Conservation (phyloP, 2,888 invertebrate genomes). For the Caenorhabditis sp. region DNA sequence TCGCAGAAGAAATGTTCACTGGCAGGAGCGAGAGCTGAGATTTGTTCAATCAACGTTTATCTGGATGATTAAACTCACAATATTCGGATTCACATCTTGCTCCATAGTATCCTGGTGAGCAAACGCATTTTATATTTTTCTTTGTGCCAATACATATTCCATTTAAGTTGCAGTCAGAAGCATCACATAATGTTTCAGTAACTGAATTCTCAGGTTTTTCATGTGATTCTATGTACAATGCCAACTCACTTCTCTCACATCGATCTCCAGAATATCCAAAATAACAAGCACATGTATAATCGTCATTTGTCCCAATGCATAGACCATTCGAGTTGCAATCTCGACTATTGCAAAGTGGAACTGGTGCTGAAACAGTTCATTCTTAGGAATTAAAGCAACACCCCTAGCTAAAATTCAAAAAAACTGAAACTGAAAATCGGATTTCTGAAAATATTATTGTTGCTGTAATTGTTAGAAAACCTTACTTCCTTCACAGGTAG, state of each 20-base stretch:
- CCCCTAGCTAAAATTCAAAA: too few relatives aligned
- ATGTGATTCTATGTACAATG: not conserved
- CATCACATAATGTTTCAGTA: slow-evolving; percentile 56
- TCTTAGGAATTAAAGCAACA: too few relatives aligned
- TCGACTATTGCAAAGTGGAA: slow-evolving; percentile 51
- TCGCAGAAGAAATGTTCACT: slow-evolving; percentile 44
- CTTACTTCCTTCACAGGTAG: slow-evolving; percentile 48
- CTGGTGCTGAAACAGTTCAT: slow-evolving; percentile 31
- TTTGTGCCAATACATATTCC: slow-evolving; percentile 59
- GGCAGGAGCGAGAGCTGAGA: slow-evolving; percentile 42
- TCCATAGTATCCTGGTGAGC: slow-evolving; percentile 51
- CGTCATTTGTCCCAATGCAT: slow-evolving; percentile 58
- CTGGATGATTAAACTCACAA: slow-evolving; percentile 26
- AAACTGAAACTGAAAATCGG: too few relatives aligned
- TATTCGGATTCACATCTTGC: slow-evolving; percentile 46
- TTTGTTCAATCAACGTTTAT: too few relatives aligned
- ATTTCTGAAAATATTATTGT: too few relatives aligned
- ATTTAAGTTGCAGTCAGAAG: slow-evolving; percentile 55
- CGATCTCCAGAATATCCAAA: slow-evolving; percentile 55
- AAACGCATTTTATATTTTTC: slow-evolving; percentile 45
- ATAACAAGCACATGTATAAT: slow-evolving; percentile 56
- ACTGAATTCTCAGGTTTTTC: slow-evolving; percentile 45
- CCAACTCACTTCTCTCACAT: slow-evolving; percentile 46
- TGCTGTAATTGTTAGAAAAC: slow-evolving; percentile 1
- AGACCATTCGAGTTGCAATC: slow-evolving; percentile 63